These are phyloP conservation scores for Teleogryllus oceanicus DNA, from an alignment of 2,888 invertebrate species.

Conservation along the genomic window DNA sequence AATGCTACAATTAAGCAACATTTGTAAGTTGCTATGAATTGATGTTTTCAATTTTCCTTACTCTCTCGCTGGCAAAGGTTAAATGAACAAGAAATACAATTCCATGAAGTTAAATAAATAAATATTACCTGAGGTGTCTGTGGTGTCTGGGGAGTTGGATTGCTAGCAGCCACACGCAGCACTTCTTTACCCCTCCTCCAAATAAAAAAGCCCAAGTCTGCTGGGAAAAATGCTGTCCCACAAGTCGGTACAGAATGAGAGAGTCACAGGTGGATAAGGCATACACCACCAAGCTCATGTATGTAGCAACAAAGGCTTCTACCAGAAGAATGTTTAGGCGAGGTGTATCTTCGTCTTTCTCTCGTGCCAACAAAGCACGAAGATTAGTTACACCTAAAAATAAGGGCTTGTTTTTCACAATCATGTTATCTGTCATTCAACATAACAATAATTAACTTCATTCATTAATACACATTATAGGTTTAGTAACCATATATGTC, in stretches of 20 bases:
- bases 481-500: no score
- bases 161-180: slow-evolving; percentile 69
- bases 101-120: no score
- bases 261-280: slow-evolving; percentile 91
- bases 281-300: slow-evolving; percentile 86
- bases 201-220: slow-evolving; percentile 78
- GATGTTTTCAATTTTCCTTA: no score
- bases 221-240: slow-evolving; percentile 75
- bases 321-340: slow-evolving; percentile 85
- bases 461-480: no score
- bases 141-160: not conserved
- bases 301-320: slow-evolving; percentile 91
- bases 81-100: no score
- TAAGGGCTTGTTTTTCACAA: not conserved
- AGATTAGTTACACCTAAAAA: slow-evolving; percentile 80
- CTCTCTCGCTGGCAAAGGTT: no score
- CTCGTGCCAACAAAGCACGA: slow-evolving; percentile 82
- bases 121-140: not conserved
- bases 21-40: no score
- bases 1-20: no score
- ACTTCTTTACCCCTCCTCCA: slow-evolving; percentile 87
- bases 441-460: not conserved
- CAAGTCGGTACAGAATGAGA: slow-evolving; percentile 81
- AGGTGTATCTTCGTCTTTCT: slow-evolving; percentile 93
- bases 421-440: not conserved